These are phyloP conservation scores for Misgurnus anguillicaudatus DNA, from an alignment of 2,113 vertebrate species.

Conservation along the genomic window DNA sequence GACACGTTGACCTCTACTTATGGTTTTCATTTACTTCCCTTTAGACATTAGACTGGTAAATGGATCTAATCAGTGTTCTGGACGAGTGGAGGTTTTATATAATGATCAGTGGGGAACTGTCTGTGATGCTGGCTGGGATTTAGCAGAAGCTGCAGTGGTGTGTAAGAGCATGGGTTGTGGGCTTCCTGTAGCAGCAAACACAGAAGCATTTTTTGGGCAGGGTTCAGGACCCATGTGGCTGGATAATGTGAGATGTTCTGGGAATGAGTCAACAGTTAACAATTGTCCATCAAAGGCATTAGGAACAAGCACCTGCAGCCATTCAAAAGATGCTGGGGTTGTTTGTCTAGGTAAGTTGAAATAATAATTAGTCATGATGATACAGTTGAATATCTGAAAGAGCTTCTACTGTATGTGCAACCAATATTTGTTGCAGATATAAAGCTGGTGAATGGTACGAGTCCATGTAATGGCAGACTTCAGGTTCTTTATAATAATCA, in stretches of 20 bases:
- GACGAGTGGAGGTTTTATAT: constrained; percentile 28
- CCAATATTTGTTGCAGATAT: not conserved
- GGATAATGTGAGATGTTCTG: not conserved
- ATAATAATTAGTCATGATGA: no score
- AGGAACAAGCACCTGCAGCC: not conserved
- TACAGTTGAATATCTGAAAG: no score
- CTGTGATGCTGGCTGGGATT: constrained; percentile 22
- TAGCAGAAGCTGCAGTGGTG: not conserved
- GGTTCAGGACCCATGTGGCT: constrained; percentile 18
- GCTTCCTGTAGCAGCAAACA: not conserved
- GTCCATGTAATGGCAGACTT: constrained; percentile 4
- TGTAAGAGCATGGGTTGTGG: constrained; percentile 11
- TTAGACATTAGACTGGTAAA: no score
- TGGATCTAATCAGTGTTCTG: not conserved
- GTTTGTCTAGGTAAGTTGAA: not conserved
- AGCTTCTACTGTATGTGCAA: no score
- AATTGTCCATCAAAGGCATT: not conserved
- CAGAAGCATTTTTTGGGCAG: constrained; percentile 8
- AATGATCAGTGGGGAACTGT: not conserved
- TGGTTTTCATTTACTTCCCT: no score
- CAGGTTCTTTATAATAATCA: no score
- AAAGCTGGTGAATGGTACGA: constrained; percentile 14
- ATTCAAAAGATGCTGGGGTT: constrained; percentile 5
- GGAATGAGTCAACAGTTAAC: not conserved
- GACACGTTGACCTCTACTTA: no score